Conservation (phyloP, 2,888 invertebrate species). For the Hofmannophila pseudospretella region DNA sequence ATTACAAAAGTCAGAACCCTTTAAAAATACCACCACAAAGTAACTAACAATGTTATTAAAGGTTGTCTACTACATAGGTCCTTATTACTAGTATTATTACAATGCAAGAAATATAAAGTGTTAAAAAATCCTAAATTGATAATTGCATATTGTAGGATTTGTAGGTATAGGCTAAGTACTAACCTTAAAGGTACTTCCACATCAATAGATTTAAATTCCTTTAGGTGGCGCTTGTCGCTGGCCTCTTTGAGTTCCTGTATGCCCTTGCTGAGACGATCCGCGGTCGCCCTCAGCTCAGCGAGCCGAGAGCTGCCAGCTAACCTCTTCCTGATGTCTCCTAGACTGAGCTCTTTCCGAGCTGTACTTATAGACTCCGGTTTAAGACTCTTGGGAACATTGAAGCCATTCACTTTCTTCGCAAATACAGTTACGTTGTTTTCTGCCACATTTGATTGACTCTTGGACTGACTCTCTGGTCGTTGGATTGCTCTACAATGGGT, state of each 20-base stretch:
- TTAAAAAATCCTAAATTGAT: too few species aligned
- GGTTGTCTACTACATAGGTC: too few species aligned
- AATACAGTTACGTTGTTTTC: conserved; percentile 28
- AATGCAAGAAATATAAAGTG: too few species aligned
- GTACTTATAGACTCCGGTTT: conserved; percentile 60
- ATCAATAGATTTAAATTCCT: conserved; percentile 85
- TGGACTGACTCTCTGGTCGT: too few species aligned
- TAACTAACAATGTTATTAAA: too few species aligned
- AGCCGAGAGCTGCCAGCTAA: conserved; percentile 82
- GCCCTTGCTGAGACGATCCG: conserved; percentile 81
- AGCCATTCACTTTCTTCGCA: conserved; percentile 47
- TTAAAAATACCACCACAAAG: too few species aligned
- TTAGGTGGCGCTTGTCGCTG: conserved; percentile 72
- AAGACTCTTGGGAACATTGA: conserved; percentile 37
- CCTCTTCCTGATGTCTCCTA: conserved; percentile 83
- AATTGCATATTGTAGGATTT: too few species aligned
- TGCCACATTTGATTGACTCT: conserved; percentile 3
- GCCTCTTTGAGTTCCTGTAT: conserved; percentile 79
- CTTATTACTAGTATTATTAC: too few species aligned
- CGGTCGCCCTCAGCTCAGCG: conserved; percentile 82
- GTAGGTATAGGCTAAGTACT: too few species aligned
- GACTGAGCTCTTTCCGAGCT: conserved; percentile 79
- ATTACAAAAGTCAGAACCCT: too few species aligned
- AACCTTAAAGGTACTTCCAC: conserved; percentile 88
- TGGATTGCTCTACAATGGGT: too few species aligned